Percentiles rank a stretch among this genome's conserved stretches.
phyloP scores from a whole-genome alignment of 2,797 vertebrate species.

The Borostomias antarcticus region DNA sequence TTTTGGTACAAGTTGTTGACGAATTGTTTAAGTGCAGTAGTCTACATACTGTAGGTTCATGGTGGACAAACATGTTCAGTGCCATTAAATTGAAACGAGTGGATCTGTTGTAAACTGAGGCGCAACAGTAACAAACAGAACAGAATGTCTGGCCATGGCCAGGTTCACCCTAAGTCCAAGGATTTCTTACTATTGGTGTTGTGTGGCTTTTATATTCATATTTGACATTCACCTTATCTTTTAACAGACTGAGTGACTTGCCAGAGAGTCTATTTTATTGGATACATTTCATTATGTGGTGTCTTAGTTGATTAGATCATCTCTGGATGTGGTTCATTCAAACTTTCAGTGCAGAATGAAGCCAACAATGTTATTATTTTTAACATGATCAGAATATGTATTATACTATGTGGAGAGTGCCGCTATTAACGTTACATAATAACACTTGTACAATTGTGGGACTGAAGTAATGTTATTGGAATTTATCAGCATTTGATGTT shows the following conservation, averaged over 20 bases:
- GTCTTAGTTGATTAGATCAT: conserved; percentile 80
- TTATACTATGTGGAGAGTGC: not conserved
- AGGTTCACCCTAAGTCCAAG: conserved; percentile 48
- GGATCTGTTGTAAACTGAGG: conserved; percentile 19
- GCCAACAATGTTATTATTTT: conserved; percentile 36
- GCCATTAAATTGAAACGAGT: conserved; percentile 17
- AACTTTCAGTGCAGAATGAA: conserved; percentile 61
- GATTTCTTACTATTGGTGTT: conserved; percentile 55
- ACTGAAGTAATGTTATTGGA: not conserved
- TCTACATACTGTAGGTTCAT: conserved; percentile 30
- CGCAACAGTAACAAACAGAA: conserved; percentile 29
- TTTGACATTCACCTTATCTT: conserved; percentile 77
- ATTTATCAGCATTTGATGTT: not conserved
- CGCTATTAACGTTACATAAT: not conserved
- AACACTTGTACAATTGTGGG: not conserved
- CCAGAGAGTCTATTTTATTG: conserved; percentile 77
- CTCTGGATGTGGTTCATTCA: conserved; percentile 48
- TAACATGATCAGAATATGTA: not conserved
- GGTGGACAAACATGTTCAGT: conserved; percentile 36
- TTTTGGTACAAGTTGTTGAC: conserved; percentile 52
- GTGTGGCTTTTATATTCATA: conserved; percentile 53
- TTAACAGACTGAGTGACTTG: conserved; percentile 50
- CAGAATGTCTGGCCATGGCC: conserved; percentile 14
- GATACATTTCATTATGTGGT: conserved; percentile 70
- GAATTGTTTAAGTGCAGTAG: conserved; percentile 41